Conservation (phyloP, 2,113 vertebrate species). For the Petroica traversi region DNA sequence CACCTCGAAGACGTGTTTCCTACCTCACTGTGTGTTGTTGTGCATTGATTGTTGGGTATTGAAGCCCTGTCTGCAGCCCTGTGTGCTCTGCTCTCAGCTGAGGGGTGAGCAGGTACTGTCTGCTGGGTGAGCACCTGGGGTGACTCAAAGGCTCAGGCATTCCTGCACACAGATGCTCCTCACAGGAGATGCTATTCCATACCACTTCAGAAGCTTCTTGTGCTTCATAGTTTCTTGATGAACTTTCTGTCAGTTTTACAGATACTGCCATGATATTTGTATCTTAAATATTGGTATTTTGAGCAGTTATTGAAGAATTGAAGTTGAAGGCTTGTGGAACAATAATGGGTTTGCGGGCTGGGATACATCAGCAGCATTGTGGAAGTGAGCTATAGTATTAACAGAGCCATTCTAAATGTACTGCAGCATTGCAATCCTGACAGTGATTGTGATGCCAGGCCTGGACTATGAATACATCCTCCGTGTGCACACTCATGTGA, state of each 20-base stretch:
- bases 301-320: background rate
- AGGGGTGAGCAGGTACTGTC: fast-evolving
- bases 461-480: background rate
- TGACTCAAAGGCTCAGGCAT: background rate
- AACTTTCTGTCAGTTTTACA: background rate
- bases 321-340: background rate
- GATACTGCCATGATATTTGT: background rate
- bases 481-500: background rate
- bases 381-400: background rate
- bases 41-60: background rate
- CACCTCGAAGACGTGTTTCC: background rate
- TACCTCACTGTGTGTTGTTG: fast-evolving
- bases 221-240: fast-evolving
- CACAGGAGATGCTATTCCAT: background rate
- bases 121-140: background rate
- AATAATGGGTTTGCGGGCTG: background rate
- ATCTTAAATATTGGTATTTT: background rate
- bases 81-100: background rate
- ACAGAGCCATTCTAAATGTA: background rate
- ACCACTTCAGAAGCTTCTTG: background rate
- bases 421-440: background rate
- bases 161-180: background rate
- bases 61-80: background rate
- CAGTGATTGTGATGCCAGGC: background rate
- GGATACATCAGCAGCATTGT: background rate